These are phyloP conservation scores for Sebastes miniatus DNA, from an alignment of 2,797 vertebrate genomes.

Conservation along the genomic window DNA sequence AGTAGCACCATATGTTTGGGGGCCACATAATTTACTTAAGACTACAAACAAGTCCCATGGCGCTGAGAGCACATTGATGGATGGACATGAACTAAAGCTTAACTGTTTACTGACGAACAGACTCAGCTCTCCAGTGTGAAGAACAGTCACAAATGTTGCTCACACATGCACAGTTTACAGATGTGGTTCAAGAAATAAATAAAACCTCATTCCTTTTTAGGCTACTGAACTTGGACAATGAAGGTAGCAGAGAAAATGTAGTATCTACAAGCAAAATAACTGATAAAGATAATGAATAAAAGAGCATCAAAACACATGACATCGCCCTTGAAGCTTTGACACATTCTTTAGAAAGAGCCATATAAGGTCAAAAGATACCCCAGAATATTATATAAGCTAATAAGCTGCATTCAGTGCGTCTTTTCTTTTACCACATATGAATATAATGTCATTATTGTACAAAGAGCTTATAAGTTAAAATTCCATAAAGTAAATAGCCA, in stretches of 20 bases:
- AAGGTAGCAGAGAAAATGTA: fast-evolving
- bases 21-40: conserved; percentile 11
- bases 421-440: background rate
- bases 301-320: background rate
- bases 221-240: background rate
- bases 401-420: background rate
- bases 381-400: background rate
- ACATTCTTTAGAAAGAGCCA: conserved; percentile 20
- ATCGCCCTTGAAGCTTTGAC: background rate
- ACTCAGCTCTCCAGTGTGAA: background rate
- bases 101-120: conserved; percentile 13
- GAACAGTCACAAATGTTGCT: background rate
- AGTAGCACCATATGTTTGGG: conserved; percentile 53
- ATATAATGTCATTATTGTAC: background rate
- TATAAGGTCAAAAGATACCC: conserved; percentile 16
- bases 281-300: background rate
- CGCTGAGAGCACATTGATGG: conserved; percentile 36
- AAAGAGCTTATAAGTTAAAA: background rate
- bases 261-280: background rate
- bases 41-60: conserved; percentile 19
- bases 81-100: conserved; percentile 7
- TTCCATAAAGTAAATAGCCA: background rate
- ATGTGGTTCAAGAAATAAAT: background rate
- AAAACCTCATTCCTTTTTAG: background rate
- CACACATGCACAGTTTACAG: background rate